phyloP scores from a whole-genome alignment of 2,113 vertebrate genomes.

The Aldabrachelys gigantea region DNA sequence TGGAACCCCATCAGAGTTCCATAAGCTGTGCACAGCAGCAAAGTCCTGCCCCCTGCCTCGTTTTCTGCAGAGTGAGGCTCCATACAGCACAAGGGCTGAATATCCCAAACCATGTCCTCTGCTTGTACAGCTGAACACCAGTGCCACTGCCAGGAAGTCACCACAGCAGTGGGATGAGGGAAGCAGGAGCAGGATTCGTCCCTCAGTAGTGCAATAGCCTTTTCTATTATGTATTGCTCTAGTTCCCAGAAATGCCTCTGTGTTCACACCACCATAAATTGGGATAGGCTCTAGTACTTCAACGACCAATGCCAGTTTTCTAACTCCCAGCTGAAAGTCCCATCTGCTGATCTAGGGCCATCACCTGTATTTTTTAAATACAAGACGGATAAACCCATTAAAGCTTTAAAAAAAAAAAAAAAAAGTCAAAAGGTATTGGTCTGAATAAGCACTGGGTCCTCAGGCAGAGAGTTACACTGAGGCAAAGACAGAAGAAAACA shows the following conservation, averaged over 20 bases:
- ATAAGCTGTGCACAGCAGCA: no score
- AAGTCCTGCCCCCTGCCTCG: no score
- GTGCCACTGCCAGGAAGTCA: not conserved
- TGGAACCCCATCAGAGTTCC: no score
- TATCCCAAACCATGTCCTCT: not conserved
- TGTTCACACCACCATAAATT: no score
- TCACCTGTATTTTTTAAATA: not conserved
- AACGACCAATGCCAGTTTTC: not conserved
- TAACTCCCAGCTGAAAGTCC: no score
- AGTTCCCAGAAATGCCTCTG: not conserved
- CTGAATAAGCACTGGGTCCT: no score
- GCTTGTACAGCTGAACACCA: not conserved
- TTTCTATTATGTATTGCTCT: accelerated
- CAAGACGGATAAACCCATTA: no score
- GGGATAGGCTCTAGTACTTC: accelerated
- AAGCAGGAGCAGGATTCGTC: not conserved
- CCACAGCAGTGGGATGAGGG: not conserved
- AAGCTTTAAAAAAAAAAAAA: no score
- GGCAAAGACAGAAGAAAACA: accelerated
- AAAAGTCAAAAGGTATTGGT: no score
- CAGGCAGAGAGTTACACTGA: no score
- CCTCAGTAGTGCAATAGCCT: not conserved
- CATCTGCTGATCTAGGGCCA: no score
- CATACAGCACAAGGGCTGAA: not conserved
- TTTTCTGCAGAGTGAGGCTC: no score